Percentiles rank a stretch among this genome's conserved stretches.
These are phyloP conservation scores for Pardalotus punctatus DNA, from an alignment of 2,113 vertebrate genomes.

Conservation along the genomic window DNA sequence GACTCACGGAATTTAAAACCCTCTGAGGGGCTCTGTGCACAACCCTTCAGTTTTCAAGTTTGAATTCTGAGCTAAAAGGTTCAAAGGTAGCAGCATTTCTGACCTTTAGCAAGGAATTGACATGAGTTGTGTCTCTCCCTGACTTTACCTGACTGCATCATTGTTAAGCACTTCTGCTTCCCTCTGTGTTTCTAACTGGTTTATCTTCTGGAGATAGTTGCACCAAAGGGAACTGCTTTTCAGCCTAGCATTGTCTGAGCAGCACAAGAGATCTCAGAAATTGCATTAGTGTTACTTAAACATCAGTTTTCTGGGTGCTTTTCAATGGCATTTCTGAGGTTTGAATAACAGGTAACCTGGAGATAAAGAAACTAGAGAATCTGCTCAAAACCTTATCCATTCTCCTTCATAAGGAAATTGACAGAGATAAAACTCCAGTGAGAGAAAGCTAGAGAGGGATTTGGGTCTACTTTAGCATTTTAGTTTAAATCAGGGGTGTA, in stretches of 20 bases:
- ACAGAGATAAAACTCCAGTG: neutral
- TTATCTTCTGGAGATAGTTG: neutral
- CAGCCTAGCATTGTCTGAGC: neutral
- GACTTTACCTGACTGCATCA: neutral
- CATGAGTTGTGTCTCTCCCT: neutral
- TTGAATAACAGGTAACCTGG: neutral
- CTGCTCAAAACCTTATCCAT: neutral
- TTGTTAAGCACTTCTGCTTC: neutral
- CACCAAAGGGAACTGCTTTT: neutral
- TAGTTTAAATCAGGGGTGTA: neutral
- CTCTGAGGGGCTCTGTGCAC: neutral
- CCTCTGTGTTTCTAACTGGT: neutral
- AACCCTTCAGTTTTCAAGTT: neutral
- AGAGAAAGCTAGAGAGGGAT: neutral
- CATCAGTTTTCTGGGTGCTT: neutral
- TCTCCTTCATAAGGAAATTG: neutral
- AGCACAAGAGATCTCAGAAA: neutral
- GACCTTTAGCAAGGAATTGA: neutral
- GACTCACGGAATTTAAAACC: neutral
- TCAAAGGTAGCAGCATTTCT: neutral
- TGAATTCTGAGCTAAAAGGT: neutral
- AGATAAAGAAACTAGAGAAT: neutral
- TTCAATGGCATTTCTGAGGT: neutral
- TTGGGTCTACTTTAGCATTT: neutral
- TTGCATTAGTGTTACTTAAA: neutral